Percentiles rank a stretch among this genome's conserved stretches.
Evolutionary conservation across 2,113 vertebrate genomes (phyloP).

Genomic region (Pelecanoides urinatrix): DNA sequence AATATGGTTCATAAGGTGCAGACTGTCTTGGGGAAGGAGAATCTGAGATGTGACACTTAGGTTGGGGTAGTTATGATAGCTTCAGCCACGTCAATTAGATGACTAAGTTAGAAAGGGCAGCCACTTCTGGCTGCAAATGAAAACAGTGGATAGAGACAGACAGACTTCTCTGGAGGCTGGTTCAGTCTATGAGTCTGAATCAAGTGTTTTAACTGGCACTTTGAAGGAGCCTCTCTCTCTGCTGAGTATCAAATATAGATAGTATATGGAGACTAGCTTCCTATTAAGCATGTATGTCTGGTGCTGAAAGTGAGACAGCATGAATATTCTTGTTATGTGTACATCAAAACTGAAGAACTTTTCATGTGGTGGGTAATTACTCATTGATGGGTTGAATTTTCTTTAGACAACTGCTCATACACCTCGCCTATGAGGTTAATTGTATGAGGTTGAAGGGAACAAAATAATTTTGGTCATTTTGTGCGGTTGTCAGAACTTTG

Average conservation of each 20-base stretch:
- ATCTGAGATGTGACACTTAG: neutral
- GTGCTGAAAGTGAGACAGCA: neutral
- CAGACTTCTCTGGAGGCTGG: neutral
- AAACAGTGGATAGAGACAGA: neutral
- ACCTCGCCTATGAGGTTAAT: neutral
- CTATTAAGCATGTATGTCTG: neutral
- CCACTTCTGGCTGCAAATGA: neutral
- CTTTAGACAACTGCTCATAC: neutral
- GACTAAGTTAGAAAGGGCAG: neutral
- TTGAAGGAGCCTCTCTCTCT: neutral
- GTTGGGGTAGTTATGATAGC: neutral
- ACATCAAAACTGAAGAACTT: neutral
- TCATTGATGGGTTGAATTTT: neutral
- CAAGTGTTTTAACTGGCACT: neutral
- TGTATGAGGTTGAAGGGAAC: neutral
- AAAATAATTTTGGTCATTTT: neutral
- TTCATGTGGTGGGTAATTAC: rapidly evolving
- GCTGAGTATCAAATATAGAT: neutral
- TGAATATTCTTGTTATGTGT: neutral
- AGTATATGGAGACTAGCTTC: neutral
- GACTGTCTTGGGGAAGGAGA: neutral
- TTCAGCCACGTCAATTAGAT: neutral
- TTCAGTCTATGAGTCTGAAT: neutral
- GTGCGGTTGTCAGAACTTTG: neutral
- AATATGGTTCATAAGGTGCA: rapidly evolving